Evolutionary conservation across 2,113 vertebrate genomes (phyloP).

Genomic region (Dryoscopus gambensis): DNA sequence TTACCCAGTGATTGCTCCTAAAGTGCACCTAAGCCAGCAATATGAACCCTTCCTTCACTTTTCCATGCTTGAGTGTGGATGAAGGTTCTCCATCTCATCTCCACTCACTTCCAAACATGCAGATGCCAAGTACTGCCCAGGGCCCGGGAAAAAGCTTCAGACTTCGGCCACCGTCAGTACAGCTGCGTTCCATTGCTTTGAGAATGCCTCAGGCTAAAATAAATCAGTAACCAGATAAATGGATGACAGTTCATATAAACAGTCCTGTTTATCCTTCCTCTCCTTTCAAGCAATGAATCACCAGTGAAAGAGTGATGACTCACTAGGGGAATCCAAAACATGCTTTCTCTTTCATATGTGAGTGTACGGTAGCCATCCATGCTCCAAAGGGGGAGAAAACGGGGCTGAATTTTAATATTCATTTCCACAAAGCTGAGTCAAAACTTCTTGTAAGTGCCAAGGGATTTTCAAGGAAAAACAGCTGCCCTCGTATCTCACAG

Average conservation of each 20-base stretch:
- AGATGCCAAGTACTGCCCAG: not conserved
- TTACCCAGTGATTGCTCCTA: not conserved
- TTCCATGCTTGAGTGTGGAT: not conserved
- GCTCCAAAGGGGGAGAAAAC: not conserved
- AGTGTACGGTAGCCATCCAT: not conserved
- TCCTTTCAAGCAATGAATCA: not conserved
- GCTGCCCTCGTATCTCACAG: not conserved
- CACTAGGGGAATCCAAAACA: not conserved
- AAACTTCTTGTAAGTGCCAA: conserved; percentile 34
- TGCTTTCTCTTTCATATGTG: not conserved
- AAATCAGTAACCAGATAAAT: not conserved
- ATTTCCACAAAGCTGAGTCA: conserved; percentile 14
- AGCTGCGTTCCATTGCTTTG: not conserved
- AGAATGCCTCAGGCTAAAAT: not conserved
- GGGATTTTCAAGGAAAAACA: conserved; percentile 50
- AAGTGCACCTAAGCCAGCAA: not conserved
- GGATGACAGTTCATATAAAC: not conserved
- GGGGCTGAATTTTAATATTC: not conserved
- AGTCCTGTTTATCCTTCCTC: not conserved
- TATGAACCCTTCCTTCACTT: not conserved
- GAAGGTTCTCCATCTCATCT: not conserved
- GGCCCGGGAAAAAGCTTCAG: not conserved
- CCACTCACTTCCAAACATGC: not conserved
- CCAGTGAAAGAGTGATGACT: not conserved
- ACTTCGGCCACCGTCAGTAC: rapidly evolving